Base-by-base conservation (phyloP, 1,140 invertebrate species). In the Listronotus bonariensis region DNA sequence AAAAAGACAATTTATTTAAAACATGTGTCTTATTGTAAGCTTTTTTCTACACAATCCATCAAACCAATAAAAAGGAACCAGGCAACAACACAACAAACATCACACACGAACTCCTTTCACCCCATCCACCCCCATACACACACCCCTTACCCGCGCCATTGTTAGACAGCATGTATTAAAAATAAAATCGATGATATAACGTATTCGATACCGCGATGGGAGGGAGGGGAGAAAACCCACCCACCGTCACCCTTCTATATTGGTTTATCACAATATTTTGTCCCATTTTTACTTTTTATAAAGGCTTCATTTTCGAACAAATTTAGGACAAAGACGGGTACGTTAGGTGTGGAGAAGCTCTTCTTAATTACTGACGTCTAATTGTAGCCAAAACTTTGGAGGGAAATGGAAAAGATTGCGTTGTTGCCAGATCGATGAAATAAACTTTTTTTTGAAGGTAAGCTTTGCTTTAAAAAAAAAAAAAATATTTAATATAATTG, bases 141-240 rank as follows among this genome's bases (percentile, higher is more conserved):
- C 40, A 34, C 31, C 45, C 18, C 41, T 31, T 54, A 9, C 60
- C 32, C 46, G 62, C 65, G 69, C 69, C 66, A 70, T 70, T 71
- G 66, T 70, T 52, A 67, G 49, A 58, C 52, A 59, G 67, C 65
- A 65, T 67, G 66, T 67, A 63, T 68, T 65, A 67, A 64, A 71
- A 71, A 71, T 68, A 68, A 70, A 71, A 71, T 71, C 69, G 58
- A 71, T 71, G 63, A 65, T 49, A 63, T 45, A 55, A 63, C 64
- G 58, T 65, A 58, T 59, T 64, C 61, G 63, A 65, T 65, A 65
- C 45, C 45, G 45, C 32, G 45, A 41, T 31, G 32, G 36, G 49
- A 42, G 52, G 54, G 55, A 12, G 26, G 20, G 34, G 34, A 32
- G 48, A 64, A 15, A 20, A 48, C 55, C 40, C 36, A 45, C 63